Evolutionary conservation across 2,113 vertebrate genomes (phyloP).

Genomic region (Hyla sarda): DNA sequence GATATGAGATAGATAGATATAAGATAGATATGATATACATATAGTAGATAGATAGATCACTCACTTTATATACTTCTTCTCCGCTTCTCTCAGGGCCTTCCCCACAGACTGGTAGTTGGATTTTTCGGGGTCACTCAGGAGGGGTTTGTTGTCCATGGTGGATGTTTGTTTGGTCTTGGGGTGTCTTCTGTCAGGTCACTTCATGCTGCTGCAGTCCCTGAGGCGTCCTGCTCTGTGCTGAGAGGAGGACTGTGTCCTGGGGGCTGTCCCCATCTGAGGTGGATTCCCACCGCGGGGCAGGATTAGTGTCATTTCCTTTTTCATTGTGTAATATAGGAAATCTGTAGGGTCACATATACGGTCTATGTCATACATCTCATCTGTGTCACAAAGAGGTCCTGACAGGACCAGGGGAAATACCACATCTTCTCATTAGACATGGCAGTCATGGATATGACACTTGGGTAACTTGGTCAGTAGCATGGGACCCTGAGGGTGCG

Average conservation of each 20-base stretch:
- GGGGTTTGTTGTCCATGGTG: background rate
- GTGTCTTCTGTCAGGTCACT: too few relatives aligned
- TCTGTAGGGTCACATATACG: background rate
- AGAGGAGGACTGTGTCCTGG: background rate
- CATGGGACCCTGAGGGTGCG: background rate
- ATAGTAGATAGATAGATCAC: background rate
- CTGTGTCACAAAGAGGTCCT: background rate
- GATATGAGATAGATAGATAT: background rate
- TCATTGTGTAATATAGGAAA: constrained; percentile 27
- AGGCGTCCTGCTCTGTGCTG: constrained; percentile 3
- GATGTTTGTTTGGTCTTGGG: background rate
- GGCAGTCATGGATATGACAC: background rate
- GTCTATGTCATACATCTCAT: background rate
- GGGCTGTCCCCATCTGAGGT: background rate
- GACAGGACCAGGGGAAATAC: background rate
- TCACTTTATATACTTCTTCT: constrained; percentile 52
- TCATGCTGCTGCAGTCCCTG: too few relatives aligned
- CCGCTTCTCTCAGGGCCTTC: constrained; percentile 40
- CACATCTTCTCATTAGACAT: background rate
- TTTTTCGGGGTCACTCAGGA: constrained; percentile 19
- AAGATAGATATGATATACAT: background rate
- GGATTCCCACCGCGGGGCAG: background rate
- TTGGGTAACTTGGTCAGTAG: background rate
- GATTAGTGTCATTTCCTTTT: background rate
- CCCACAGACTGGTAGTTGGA: constrained; percentile 32